Evolutionary conservation across 2,113 vertebrate species (phyloP).

Genomic region (Pimephales promelas): DNA sequence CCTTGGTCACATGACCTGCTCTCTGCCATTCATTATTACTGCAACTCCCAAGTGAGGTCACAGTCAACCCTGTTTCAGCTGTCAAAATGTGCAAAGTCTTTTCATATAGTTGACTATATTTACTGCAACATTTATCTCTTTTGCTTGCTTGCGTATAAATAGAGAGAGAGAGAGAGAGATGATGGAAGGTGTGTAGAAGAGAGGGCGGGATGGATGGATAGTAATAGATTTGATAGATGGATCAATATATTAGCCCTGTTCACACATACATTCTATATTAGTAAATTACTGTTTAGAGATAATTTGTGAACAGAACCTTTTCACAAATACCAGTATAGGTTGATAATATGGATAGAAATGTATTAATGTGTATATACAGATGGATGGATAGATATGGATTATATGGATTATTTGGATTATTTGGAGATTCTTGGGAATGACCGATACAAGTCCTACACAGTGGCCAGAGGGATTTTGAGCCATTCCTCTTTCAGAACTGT

Average conservation of each 20-base stretch:
- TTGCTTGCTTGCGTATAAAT: background rate
- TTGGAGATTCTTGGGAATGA: too few relatives aligned
- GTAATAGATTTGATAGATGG: background rate
- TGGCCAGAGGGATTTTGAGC: too few relatives aligned
- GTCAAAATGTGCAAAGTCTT: background rate
- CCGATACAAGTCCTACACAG: too few relatives aligned
- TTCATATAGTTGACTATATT: background rate
- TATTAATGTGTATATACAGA: too few relatives aligned
- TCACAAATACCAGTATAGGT: too few relatives aligned
- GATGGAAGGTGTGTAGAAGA: background rate
- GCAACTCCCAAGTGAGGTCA: slow-evolving; percentile 9
- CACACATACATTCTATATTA: too few relatives aligned
- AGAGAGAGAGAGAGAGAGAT: background rate
- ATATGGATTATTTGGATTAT: too few relatives aligned
- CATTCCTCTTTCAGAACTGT: too few relatives aligned
- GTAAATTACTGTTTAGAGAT: too few relatives aligned
- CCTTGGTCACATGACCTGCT: slow-evolving; percentile 62
- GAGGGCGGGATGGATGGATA: background rate
- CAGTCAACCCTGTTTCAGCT: background rate
- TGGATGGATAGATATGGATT: background rate
- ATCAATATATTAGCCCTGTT: background rate
- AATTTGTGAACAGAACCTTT: too few relatives aligned
- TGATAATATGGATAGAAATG: too few relatives aligned
- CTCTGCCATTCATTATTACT: slow-evolving; percentile 56
- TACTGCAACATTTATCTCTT: background rate